Percentiles rank a stretch among this genome's conserved stretches.
These are phyloP conservation scores for Sycophila texana DNA, from an alignment of 2,888 invertebrate species.

Conservation along the genomic window DNA sequence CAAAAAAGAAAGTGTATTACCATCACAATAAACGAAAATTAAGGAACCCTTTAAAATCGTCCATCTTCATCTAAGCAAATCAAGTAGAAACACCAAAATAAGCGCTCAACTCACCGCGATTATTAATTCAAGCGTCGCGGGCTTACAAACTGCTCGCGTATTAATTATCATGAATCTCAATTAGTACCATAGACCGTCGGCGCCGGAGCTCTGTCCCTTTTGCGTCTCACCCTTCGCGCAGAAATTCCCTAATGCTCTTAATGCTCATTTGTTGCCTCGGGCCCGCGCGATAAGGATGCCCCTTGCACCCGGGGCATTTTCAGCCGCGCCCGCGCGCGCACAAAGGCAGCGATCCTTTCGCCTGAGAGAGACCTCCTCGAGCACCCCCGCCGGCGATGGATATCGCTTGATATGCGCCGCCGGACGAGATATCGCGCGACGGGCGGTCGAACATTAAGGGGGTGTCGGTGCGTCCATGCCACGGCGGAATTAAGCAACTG, in stretches of 20 bases:
- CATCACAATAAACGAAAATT: too few species aligned
- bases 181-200: slow-evolving; percentile 1
- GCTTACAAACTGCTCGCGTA: slow-evolving; percentile 15
- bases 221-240: too few species aligned
- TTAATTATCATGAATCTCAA: slow-evolving; percentile 47
- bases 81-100: neutral
- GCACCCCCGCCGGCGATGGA: neutral
- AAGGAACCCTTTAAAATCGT: too few species aligned
- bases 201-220: too few species aligned
- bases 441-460: slow-evolving; percentile 8
- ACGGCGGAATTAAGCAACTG: too few species aligned
- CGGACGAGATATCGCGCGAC: slow-evolving; percentile 9
- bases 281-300: neutral
- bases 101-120: slow-evolving; percentile 8
- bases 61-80: too few species aligned
- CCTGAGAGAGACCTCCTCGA: too few species aligned
- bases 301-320: neutral
- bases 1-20: too few species aligned
- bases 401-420: slow-evolving; percentile 19
- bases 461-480: neutral
- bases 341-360: neutral
- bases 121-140: slow-evolving; percentile 37
- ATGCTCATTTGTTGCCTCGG: slow-evolving; percentile 36
- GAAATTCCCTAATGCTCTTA: slow-evolving; percentile 14
- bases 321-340: neutral